phyloP scores from a whole-genome alignment of 2,888 invertebrate genomes.

The Hydropsyche betteni region DNA sequence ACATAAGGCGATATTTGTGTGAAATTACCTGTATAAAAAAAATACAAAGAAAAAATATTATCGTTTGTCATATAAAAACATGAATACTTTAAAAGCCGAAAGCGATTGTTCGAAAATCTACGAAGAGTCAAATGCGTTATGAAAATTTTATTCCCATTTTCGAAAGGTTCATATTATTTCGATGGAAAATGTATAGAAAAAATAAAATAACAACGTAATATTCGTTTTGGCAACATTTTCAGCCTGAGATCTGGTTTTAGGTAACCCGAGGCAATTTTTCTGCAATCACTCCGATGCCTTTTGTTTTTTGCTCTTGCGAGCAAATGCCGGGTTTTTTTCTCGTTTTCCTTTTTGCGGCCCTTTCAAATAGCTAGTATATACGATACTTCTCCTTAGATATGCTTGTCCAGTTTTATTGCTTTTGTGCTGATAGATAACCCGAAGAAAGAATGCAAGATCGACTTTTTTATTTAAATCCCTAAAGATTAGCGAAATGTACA shows the following conservation, averaged over 20 bases:
- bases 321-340: constrained; percentile 9
- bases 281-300: constrained; percentile 21
- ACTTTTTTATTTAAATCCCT: constrained; percentile 4
- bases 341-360: constrained; percentile 10
- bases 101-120: neutral
- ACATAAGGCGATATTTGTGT: neutral
- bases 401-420: constrained; percentile 21
- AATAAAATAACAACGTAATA: constrained; percentile 5
- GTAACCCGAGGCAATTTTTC: constrained; percentile 23
- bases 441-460: constrained; percentile 18
- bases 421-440: constrained; percentile 19
- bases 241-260: constrained; percentile 17
- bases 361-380: constrained; percentile 19
- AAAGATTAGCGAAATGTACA: constrained; percentile 13
- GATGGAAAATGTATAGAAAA: neutral
- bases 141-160: neutral
- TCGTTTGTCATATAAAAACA: neutral
- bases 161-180: constrained; percentile 12
- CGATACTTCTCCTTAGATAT: constrained; percentile 21
- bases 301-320: constrained; percentile 7
- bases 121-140: constrained; percentile 4
- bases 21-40: neutral
- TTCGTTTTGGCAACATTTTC: constrained; percentile 24
- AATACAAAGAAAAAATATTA: constrained; percentile 8
- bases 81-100: neutral